Conservation (phyloP, 2,113 vertebrate genomes). For the Emydura subglobosa region DNA sequence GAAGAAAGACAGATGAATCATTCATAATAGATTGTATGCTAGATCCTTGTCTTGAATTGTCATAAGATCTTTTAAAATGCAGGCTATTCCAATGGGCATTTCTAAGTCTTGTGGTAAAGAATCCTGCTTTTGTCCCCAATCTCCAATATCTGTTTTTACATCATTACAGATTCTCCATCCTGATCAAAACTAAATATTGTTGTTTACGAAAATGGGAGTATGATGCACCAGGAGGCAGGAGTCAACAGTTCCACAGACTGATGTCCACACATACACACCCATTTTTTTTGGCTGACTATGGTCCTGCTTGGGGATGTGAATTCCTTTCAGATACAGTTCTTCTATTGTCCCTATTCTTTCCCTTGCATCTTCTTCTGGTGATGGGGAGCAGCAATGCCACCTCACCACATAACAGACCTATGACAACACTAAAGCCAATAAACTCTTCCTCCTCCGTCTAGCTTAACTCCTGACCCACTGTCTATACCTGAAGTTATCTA, state of each 20-base stretch:
- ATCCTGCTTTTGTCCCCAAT: not conserved
- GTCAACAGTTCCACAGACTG: not conserved
- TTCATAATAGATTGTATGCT: not conserved
- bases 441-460: not conserved
- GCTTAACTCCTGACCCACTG: not conserved
- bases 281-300: rapidly evolving
- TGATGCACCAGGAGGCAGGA: not conserved
- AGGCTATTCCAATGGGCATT: not conserved
- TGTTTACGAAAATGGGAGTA: not conserved
- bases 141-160: not conserved
- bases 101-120: not conserved
- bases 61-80: not conserved
- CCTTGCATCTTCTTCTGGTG: not conserved
- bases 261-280: not conserved
- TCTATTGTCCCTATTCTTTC: not conserved
- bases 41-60: not conserved
- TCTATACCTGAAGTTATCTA: not conserved
- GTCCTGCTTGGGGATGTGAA: not conserved
- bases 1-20: not conserved
- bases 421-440: not conserved
- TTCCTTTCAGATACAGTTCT: not conserved
- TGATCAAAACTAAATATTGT: not conserved
- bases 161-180: not conserved
- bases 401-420: not conserved
- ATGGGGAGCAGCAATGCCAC: not conserved